A percentile compares a stretch with the other conserved stretches of the same genome.
phyloP scores from a whole-genome alignment of 2,113 vertebrate genomes.

The Sylvietta virens region DNA sequence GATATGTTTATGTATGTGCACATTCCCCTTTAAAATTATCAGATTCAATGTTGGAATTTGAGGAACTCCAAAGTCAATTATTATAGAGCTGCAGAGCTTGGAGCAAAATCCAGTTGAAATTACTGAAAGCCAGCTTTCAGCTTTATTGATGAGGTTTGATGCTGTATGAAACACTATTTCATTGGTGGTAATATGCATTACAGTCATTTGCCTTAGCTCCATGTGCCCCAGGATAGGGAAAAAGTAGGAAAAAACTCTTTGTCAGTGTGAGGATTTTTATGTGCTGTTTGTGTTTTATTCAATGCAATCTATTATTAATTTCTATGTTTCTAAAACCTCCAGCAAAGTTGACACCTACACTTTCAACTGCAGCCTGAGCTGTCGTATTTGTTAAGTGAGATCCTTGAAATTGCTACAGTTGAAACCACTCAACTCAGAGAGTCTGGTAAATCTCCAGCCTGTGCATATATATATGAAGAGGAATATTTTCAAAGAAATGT shows the following conservation, averaged over 20 bases:
- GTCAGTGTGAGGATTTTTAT: neutral
- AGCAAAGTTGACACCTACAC: neutral
- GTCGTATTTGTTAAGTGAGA: neutral
- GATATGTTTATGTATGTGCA: neutral
- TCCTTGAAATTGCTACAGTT: constrained; percentile 1
- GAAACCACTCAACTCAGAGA: constrained; percentile 23
- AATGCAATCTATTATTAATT: constrained; percentile 23
- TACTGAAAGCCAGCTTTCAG: neutral
- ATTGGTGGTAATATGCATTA: neutral
- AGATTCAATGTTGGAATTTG: neutral
- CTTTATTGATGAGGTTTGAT: neutral
- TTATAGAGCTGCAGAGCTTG: neutral
- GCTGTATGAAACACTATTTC: neutral
- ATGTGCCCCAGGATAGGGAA: neutral
- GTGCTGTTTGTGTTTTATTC: constrained; percentile 44
- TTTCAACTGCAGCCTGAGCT: neutral
- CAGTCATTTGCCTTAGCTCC: neutral
- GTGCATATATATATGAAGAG: neutral
- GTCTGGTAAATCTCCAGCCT: neutral
- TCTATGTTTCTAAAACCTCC: neutral
- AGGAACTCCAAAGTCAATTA: neutral
- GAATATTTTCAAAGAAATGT: neutral
- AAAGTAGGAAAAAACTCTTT: neutral
- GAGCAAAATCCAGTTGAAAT: neutral
- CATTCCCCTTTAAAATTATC: neutral